Evolutionary conservation across 2,888 invertebrate species (phyloP).

Genomic region (Octodonta nipae): DNA sequence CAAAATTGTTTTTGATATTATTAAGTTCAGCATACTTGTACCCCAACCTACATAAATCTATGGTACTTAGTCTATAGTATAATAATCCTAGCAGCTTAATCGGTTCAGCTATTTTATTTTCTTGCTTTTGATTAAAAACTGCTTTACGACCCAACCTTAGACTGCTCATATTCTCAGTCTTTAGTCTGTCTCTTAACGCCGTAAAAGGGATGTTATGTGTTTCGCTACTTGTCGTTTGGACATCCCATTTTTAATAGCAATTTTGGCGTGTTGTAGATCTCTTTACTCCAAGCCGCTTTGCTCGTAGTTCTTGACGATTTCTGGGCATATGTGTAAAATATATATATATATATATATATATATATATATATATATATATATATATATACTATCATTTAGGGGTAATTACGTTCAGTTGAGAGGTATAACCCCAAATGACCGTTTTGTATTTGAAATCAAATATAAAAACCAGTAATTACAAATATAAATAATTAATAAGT

Average conservation of each 20-base stretch:
- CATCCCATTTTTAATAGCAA: constrained; percentile 9
- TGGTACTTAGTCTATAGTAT: too few species aligned
- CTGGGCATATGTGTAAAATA: constrained; percentile 7
- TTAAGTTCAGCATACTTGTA: too few species aligned
- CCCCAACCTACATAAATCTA: too few species aligned
- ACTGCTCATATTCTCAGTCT: constrained; percentile 11
- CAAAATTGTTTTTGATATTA: constrained; percentile 16
- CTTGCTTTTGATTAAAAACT: constrained; percentile 15
- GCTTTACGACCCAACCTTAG: constrained; percentile 11
- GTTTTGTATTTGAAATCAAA: constrained; percentile 1
- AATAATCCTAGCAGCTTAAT: too few species aligned
- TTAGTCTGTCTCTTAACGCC: constrained; percentile 12
- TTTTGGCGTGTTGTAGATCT: constrained; percentile 7
- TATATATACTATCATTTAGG: constrained; percentile 5
- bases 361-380: neutral
- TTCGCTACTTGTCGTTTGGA: constrained; percentile 12
- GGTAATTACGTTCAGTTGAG: constrained; percentile 10
- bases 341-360: constrained; percentile 5
- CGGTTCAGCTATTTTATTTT: too few species aligned
- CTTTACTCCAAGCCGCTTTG: constrained; percentile 4
- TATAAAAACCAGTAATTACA: constrained; percentile 6
- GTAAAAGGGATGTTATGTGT: constrained; percentile 13
- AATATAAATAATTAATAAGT: neutral
- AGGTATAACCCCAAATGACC: constrained; percentile 7
- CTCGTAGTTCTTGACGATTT: constrained; percentile 13